Percentiles rank a stretch among this genome's conserved stretches.
Conservation (phyloP, 2,113 vertebrate genomes). For the Pogonocichla stellata region DNA sequence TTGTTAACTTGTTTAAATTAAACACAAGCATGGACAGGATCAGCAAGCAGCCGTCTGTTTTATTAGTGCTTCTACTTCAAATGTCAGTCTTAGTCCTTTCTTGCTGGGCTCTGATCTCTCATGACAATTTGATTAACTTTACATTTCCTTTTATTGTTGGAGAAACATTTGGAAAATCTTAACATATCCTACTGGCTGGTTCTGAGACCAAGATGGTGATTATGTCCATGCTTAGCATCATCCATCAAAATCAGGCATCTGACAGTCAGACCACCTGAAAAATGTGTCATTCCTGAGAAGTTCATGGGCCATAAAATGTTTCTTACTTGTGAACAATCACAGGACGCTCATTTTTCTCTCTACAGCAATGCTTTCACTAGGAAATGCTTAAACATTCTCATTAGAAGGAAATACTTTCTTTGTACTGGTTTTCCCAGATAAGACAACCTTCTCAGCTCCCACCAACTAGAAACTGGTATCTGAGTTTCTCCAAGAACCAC, state of each 20-base stretch:
- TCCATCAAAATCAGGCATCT: constrained; percentile 55
- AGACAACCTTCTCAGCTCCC: background rate
- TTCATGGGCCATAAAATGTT: background rate
- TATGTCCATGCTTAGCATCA: constrained; percentile 48
- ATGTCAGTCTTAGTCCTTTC: constrained; percentile 62
- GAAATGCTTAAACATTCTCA: background rate
- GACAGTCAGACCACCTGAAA: constrained; percentile 56
- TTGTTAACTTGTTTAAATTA: constrained; percentile 58
- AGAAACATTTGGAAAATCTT: constrained; percentile 70
- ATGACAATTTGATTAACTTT: constrained; percentile 73
- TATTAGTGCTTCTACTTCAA: constrained; percentile 58
- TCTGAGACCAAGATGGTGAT: constrained; percentile 41
- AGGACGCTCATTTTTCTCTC: background rate
- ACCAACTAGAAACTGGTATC: background rate
- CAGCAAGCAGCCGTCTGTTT: constrained; percentile 60
- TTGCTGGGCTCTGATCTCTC: constrained; percentile 63
- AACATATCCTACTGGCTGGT: constrained; percentile 45
- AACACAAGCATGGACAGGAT: constrained; percentile 55
- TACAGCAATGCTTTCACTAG: background rate
- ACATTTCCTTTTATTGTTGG: constrained; percentile 71
- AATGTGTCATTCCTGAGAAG: background rate
- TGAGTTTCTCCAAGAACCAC: background rate
- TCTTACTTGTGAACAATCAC: background rate
- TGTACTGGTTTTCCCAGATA: background rate
- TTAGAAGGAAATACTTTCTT: background rate